phyloP scores from a whole-genome alignment of 2,797 vertebrate genomes.

The Brachymystax lenok region DNA sequence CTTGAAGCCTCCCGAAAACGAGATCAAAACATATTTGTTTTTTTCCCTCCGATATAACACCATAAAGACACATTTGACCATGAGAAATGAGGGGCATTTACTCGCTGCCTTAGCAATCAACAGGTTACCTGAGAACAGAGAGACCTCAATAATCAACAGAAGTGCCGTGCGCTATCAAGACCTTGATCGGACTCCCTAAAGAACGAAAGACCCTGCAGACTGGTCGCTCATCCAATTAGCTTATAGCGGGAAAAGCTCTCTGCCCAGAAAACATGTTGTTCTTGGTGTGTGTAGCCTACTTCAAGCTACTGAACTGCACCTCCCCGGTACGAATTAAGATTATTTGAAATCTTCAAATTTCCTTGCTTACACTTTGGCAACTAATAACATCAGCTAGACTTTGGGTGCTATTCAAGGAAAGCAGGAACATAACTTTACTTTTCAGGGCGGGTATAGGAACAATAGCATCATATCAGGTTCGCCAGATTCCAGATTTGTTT shows the following conservation, averaged over 20 bases:
- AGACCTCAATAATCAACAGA: slow-evolving; percentile 18
- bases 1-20: background rate
- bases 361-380: background rate
- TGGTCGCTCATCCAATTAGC: slow-evolving; percentile 45
- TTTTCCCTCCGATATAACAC: slow-evolving; percentile 15
- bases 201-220: slow-evolving; percentile 21
- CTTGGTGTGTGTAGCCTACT: slow-evolving; percentile 21
- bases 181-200: slow-evolving; percentile 47
- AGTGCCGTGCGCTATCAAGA: slow-evolving; percentile 43
- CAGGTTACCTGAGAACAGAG: background rate
- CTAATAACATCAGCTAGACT: background rate
- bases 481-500: background rate
- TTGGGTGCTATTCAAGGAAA: slow-evolving; percentile 17
- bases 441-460: background rate
- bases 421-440: background rate
- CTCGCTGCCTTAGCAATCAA: slow-evolving; percentile 24
- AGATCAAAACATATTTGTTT: slow-evolving; percentile 6
- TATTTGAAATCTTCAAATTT: slow-evolving; percentile 11
- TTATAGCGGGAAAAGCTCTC: slow-evolving; percentile 36
- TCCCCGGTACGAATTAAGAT: slow-evolving; percentile 22
- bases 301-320: slow-evolving; percentile 28
- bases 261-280: slow-evolving; percentile 34
- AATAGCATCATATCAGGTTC: background rate
- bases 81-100: background rate
- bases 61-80: slow-evolving; percentile 20